Evolutionary conservation across 2,113 vertebrate species (phyloP).

Genomic region (Indri indri): DNA sequence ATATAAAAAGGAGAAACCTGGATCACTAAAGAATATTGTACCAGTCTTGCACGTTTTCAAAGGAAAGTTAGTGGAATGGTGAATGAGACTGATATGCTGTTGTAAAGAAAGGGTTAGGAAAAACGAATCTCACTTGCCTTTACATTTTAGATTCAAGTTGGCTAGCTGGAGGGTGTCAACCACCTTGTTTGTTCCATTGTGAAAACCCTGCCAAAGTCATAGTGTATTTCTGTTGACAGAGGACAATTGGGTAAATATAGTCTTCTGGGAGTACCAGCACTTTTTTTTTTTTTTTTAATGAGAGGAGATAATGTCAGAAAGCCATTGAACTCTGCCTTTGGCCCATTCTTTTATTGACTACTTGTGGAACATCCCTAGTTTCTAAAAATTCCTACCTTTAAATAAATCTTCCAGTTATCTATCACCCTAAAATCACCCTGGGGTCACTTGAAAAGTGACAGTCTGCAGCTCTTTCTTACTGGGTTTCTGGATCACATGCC

Average conservation of each 20-base stretch:
- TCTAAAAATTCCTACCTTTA: background rate
- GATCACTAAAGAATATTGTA: constrained; percentile 63
- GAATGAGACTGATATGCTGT: background rate
- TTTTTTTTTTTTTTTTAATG: background rate
- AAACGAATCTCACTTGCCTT: background rate
- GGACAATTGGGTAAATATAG: background rate
- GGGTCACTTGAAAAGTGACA: constrained; percentile 4
- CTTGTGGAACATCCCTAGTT: background rate
- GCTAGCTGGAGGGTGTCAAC: background rate
- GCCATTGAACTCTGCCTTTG: background rate
- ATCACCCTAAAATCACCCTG: background rate
- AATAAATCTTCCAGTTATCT: background rate
- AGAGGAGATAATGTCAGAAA: background rate
- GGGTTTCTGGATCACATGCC: background rate
- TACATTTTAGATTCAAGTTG: constrained; percentile 11
- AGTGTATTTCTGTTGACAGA: background rate
- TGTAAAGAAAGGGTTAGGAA: background rate
- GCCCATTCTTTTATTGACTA: background rate
- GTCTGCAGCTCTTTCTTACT: background rate
- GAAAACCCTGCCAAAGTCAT: constrained; percentile 21
- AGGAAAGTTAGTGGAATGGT: constrained; percentile 41
- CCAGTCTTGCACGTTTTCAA: constrained; percentile 67
- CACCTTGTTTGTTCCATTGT: background rate
- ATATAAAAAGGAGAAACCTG: constrained; percentile 75
- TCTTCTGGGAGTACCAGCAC: background rate